Evolutionary conservation across 2,113 vertebrate genomes (phyloP), one percentile per base, ranked within the genome.

Genomic region (Hydrolagus affinis): DNA sequence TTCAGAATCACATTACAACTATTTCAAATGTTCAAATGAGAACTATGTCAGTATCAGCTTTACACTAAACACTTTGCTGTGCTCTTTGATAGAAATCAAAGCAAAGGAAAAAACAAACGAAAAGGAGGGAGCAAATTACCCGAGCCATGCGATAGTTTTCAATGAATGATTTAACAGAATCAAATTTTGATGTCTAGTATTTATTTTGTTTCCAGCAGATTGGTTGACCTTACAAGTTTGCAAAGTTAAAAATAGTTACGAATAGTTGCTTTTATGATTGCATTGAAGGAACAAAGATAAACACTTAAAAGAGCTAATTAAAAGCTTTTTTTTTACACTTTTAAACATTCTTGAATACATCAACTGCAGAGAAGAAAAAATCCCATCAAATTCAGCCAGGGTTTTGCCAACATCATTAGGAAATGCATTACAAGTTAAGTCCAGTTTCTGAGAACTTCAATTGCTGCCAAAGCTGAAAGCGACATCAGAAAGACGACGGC

Each of bases 11-110:
- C 23, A 28, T 56, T n/a, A 19, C 9, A 19, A 21, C 25, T 44
- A 19, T 28, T 80, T 77, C 4, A 80, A 78, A 64, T 80, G 8
- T 80, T 64, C 30, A 64, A 25, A 72, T 72, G 70, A 72, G 59
- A 60, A 25, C 60, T 64, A 44, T 74, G 15, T 56, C 12, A 80
- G 12, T 62, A 78, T 80, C 60, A 64, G 14, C 23, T 64, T 80
- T 19, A 9, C 21, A 80, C 12, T 7, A 17, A 64, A 64, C 77
- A 64, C 23, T 17, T 80, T 19, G 11, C 73, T 57, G 32, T 80
- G 23, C 25, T 60, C 57, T 15, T 7, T 60, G 11, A 59, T 62
- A 59, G 11, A 80, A 64, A 19, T 64, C 12, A 28, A 19, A 77
- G n/a, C 11, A 59, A 60, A 80, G 44, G 15, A 32, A 17, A 44